Evolutionary conservation across 2,113 vertebrate genomes (phyloP).

Genomic region (Hymenochirus boettgeri): DNA sequence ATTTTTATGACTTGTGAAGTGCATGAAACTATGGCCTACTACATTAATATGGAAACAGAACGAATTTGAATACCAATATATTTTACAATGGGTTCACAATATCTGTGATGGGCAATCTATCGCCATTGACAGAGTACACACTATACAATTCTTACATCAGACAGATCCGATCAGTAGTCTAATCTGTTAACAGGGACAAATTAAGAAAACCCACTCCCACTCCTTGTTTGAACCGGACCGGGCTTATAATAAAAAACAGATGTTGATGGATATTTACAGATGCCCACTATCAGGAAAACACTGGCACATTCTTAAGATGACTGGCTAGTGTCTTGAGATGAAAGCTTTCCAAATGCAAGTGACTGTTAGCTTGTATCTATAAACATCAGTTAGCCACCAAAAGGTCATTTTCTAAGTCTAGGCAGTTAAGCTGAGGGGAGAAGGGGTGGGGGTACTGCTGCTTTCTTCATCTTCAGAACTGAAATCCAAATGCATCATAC

Average conservation of each 20-base stretch:
- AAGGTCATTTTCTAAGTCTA: conserved; percentile 1
- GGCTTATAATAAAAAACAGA: conserved; percentile 31
- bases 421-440: not conserved
- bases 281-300: conserved; percentile 19
- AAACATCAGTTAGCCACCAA: conserved; percentile 29
- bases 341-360: conserved; percentile 29
- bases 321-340: conserved; percentile 20
- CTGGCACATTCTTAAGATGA: conserved; percentile 6
- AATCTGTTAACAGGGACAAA: too few relatives aligned
- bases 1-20: too few relatives aligned
- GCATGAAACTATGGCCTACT: too few relatives aligned
- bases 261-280: conserved; percentile 30
- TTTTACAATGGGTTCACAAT: too few relatives aligned
- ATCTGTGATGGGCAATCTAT: too few relatives aligned
- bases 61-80: too few relatives aligned
- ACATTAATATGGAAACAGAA: too few relatives aligned
- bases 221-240: too few relatives aligned
- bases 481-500: not conserved
- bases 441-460: not conserved
- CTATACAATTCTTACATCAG: too few relatives aligned
- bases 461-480: not conserved
- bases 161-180: too few relatives aligned
- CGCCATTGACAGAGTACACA: too few relatives aligned
- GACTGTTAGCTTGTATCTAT: conserved; percentile 20
- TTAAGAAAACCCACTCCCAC: too few relatives aligned